Percentiles rank a stretch among this genome's conserved stretches.
phyloP scores from a whole-genome alignment of 2,113 vertebrate species.

The Vulpes lagopus region DNA sequence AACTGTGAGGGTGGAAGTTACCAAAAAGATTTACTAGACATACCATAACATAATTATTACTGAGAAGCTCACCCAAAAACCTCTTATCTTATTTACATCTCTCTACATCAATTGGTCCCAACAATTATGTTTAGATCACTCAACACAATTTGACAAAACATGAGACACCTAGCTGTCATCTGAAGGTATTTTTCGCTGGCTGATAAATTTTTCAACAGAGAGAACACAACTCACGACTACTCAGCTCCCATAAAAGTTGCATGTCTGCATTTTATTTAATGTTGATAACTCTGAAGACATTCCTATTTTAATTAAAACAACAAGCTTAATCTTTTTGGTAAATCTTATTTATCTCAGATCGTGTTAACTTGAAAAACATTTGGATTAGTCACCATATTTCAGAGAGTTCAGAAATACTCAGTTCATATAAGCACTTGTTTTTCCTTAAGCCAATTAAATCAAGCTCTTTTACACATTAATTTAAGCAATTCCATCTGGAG shows the following conservation, averaged over 20 bases:
- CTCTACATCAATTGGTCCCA: neutral
- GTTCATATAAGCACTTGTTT: neutral
- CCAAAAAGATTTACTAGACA: neutral
- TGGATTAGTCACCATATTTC: neutral
- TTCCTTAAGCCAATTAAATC: neutral
- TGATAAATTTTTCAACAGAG: neutral
- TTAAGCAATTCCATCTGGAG: too few relatives aligned
- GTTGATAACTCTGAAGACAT: neutral
- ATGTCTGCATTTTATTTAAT: neutral
- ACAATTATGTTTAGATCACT: neutral
- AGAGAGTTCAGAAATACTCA: neutral
- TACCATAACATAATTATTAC: neutral
- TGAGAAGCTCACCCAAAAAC: neutral
- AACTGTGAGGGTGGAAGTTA: neutral
- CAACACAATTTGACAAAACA: neutral
- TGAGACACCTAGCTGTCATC: neutral
- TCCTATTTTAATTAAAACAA: neutral
- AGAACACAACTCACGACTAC: neutral
- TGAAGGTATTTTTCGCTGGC: neutral
- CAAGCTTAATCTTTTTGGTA: neutral
- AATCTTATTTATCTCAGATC: neutral
- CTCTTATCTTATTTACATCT: neutral
- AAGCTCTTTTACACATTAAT: neutral
- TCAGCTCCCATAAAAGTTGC: neutral
- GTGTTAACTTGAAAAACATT: neutral